phyloP scores from a whole-genome alignment of 64 coral and sea anemone species.

The Montipora cactus region DNA sequence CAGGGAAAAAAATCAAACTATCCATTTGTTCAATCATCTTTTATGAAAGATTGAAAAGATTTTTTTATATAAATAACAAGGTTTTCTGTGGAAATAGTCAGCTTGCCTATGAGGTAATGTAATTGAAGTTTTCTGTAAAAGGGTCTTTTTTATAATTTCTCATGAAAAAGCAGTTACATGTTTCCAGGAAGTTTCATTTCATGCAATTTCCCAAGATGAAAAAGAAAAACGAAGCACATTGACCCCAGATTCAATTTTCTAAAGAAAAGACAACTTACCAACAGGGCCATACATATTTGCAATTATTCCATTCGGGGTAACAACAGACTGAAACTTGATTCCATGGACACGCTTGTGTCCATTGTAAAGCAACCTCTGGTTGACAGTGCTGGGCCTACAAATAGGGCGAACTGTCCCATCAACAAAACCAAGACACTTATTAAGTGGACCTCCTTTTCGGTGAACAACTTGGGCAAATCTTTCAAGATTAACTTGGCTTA shows the following conservation, averaged over 20 bases:
- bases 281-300: too few relatives aligned
- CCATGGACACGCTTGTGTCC: too few relatives aligned
- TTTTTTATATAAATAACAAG: too few relatives aligned
- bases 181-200: neutral
- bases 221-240: neutral
- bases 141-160: neutral
- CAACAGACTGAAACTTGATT: too few relatives aligned
- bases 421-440: too few relatives aligned
- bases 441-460: conserved; percentile 6
- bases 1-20: neutral
- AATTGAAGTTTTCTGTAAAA: neutral
- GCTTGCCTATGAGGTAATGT: neutral
- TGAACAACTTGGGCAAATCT: conserved; percentile 4
- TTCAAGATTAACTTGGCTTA: conserved; percentile 53
- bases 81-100: neutral
- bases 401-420: too few relatives aligned
- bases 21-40: neutral
- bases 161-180: neutral
- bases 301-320: too few relatives aligned
- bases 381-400: too few relatives aligned
- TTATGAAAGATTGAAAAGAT: neutral
- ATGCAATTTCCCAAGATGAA: neutral
- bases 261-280: too few relatives aligned
- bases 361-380: too few relatives aligned
- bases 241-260: too few relatives aligned